Base-by-base conservation (phyloP, 2,113 vertebrate species). In the Chelonoidis abingdonii region DNA sequence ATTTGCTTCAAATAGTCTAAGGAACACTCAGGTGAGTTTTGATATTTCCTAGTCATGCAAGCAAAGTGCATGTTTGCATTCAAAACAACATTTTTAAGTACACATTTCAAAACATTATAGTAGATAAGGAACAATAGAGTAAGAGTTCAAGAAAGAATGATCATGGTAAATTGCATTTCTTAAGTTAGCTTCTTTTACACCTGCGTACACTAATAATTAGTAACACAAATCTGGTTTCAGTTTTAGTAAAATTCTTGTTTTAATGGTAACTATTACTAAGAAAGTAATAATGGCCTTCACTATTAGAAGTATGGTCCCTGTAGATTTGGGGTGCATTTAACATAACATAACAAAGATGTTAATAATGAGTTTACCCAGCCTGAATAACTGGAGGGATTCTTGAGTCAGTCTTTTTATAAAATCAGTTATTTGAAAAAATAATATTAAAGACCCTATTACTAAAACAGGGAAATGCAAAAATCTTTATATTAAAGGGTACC, bases 321-420 rank as follows among this genome's bases (percentile, higher is more conserved):
- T 87, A 94, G 87, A 2, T 89, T 56, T 81, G 89, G 90, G 87
- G 80, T 83, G 92, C 80, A 83, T 92, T 95, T 94, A 87, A 85
- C 84, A 94, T 57, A 93, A 80, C 91, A 41, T 92, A 80, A 87
- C 85, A 86, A 86, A 87, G 89, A 52, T 38, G n/a, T 53, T 85
- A 85, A 56, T 6, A 84, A 78, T 80, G 41, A 95, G 92, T 57
- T 69, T 81, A 91, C 76, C 86, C 80, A 88, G 79, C 80, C 83
- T 81, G 52, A 88, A 83, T 72, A 83, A 80, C 91, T 62, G 53
- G 89, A 87, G 83, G 94, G 29, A 87, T 91, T 80, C 92, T 82
- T 78, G 47, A 79, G 44, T 41, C 85, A 83, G 50, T 94, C 89
- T 84, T 62, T 94, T 78, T 87, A 93, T 83, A 89, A 94, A 94